Conservation (phyloP, 2,888 invertebrate genomes). For the Xanthia togata region DNA sequence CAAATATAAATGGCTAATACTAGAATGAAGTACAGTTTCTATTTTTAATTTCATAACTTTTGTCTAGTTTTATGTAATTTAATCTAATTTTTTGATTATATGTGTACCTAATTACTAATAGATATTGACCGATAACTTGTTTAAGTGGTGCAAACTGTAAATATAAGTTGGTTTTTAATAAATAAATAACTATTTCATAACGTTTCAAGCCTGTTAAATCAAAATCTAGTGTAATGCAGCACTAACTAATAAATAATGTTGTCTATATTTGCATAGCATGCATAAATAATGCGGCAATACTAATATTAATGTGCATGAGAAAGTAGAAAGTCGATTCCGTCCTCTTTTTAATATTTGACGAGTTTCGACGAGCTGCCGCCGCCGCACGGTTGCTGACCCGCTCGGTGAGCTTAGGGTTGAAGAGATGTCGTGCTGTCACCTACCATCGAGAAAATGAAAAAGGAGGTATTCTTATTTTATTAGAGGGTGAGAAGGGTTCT, state of each 20-base stretch:
- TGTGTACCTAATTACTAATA: too few species aligned
- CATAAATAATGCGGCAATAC: slow-evolving; percentile 61
- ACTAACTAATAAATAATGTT: slow-evolving; percentile 39
- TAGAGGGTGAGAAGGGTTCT: background rate
- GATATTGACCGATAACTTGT: too few species aligned
- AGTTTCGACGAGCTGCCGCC: slow-evolving; percentile 75
- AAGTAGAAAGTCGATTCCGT: slow-evolving; percentile 81
- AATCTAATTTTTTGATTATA: too few species aligned
- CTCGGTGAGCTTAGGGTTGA: slow-evolving; percentile 72
- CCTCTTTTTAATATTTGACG: slow-evolving; percentile 83
- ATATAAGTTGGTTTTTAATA: too few species aligned
- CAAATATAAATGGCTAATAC: background rate
- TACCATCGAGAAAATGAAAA: background rate
- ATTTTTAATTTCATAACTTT: background rate
- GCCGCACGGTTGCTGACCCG: slow-evolving; percentile 74
- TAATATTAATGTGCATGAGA: slow-evolving; percentile 69
- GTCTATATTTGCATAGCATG: slow-evolving; percentile 58
- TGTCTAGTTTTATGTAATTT: too few species aligned
- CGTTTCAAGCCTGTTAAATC: background rate
- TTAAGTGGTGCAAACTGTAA: too few species aligned
- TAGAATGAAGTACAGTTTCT: background rate
- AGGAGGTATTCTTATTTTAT: background rate
- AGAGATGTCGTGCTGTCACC: slow-evolving; percentile 41
- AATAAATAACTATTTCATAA: background rate
- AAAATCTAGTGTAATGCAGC: slow-evolving; percentile 15